Conservation (phyloP, 2,888 invertebrate genomes). For the Tipula helvola region DNA sequence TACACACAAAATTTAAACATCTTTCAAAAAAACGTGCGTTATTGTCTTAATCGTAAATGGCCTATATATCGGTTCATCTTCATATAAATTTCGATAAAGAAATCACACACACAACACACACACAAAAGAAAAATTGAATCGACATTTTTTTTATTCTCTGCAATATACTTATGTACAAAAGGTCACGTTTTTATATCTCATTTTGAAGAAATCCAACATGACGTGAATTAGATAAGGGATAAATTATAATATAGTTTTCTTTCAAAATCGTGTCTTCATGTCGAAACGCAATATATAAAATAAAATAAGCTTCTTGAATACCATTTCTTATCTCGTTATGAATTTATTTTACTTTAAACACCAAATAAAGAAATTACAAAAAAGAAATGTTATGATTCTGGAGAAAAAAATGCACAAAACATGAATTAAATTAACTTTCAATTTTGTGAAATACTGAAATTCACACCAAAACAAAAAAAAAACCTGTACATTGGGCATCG, state of each 20-base stretch:
- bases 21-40: background rate
- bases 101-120: background rate
- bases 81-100: background rate
- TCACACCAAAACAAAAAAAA: too few relatives aligned
- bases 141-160: background rate
- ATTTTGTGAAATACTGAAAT: background rate
- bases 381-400: background rate
- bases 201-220: background rate
- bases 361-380: background rate
- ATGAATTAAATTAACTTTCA: background rate
- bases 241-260: background rate
- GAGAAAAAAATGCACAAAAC: background rate
- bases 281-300: background rate
- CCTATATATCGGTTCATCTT: background rate
- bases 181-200: background rate
- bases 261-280: background rate
- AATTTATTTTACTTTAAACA: background rate
- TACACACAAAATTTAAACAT: background rate
- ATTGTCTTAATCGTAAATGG: background rate
- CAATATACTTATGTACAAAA: background rate
- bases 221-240: background rate
- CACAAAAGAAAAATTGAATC: background rate
- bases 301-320: background rate
- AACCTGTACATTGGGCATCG: background rate
- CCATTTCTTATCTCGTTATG: background rate